Evolutionary conservation across 92 coral and sea anemone genomes (phyloP).

Genomic region (Chrysogorgia sp.): DNA sequence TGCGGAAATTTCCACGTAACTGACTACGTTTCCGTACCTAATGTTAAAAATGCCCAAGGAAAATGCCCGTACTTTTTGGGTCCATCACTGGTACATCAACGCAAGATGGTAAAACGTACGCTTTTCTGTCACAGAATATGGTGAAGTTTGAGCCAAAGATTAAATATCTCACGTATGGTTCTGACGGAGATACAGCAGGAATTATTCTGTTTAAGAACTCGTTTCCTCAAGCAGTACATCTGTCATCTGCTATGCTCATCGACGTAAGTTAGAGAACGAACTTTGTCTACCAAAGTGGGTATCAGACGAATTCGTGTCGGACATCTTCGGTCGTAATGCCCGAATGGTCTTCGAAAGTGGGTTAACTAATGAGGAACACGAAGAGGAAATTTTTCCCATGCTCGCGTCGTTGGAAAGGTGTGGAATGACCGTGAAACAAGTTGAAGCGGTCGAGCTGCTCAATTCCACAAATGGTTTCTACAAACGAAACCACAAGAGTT

Average conservation of each 20-base stretch:
- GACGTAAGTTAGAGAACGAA: conserved; percentile 6
- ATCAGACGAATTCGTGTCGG: too few relatives aligned
- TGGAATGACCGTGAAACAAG: conserved; percentile 18
- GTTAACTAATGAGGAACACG: not conserved
- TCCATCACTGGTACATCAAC: conserved; percentile 21
- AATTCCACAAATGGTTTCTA: too few relatives aligned
- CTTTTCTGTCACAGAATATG: conserved; percentile 26
- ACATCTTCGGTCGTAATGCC: too few relatives aligned
- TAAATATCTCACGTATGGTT: conserved; percentile 21
- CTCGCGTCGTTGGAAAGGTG: conserved; percentile 14
- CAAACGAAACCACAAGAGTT: too few relatives aligned
- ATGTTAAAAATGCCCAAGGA: conserved; percentile 13
- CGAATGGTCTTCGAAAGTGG: not conserved
- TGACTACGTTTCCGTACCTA: conserved; percentile 38
- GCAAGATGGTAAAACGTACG: conserved; percentile 14
- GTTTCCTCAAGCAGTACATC: conserved; percentile 24
- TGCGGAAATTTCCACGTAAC: conserved; percentile 38
- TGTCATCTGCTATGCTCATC: conserved; percentile 2
- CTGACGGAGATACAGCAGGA: conserved; percentile 17
- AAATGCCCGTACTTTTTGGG: conserved; percentile 17
- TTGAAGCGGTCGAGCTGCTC: too few relatives aligned
- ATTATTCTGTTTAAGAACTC: too few relatives aligned
- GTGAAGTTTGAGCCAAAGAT: conserved; percentile 16
- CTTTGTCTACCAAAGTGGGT: too few relatives aligned
- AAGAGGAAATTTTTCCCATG: conserved; percentile 5